Conservation (phyloP, 1,140 invertebrate genomes). For the Aphelinus atriplicis region DNA sequence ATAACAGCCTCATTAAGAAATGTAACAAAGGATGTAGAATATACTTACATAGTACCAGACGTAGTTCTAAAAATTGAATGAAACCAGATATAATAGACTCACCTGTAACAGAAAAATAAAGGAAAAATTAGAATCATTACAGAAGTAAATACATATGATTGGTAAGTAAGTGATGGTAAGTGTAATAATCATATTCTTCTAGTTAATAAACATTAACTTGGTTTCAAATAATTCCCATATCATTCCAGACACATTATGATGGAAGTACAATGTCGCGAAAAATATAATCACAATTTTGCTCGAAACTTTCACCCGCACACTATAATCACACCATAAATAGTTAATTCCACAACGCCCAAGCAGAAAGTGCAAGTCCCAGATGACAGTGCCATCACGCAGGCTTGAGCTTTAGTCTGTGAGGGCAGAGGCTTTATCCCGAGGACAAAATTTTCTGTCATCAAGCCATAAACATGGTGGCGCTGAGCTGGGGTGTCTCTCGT, state of each 20-base stretch:
- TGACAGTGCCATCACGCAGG: conserved; percentile 9
- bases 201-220: too few species aligned
- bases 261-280: not conserved
- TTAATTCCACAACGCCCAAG: conserved; percentile 9
- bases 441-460: conserved; percentile 60
- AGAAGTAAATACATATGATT: not conserved
- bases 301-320: not conserved
- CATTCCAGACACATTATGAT: too few species aligned
- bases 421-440: conserved; percentile 42
- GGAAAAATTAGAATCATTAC: not conserved
- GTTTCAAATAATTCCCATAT: too few species aligned
- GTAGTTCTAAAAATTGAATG: too few species aligned
- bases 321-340: conserved; percentile 29
- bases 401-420: not conserved
- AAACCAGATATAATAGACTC: not conserved
- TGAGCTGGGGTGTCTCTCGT: too few species aligned
- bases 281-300: conserved; percentile 2
- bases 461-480: conserved; percentile 46
- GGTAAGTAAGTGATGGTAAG: too few species aligned
- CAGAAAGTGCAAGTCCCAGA: not conserved
- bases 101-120: conserved; percentile 30
- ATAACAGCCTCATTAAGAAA: too few species aligned
- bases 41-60: too few species aligned
- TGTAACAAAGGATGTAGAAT: too few species aligned
- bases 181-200: too few species aligned